A percentile compares a stretch with the other conserved stretches of the same genome.
phyloP scores from a whole-genome alignment of 2,888 invertebrate genomes.

The Melinopterus prodromus region DNA sequence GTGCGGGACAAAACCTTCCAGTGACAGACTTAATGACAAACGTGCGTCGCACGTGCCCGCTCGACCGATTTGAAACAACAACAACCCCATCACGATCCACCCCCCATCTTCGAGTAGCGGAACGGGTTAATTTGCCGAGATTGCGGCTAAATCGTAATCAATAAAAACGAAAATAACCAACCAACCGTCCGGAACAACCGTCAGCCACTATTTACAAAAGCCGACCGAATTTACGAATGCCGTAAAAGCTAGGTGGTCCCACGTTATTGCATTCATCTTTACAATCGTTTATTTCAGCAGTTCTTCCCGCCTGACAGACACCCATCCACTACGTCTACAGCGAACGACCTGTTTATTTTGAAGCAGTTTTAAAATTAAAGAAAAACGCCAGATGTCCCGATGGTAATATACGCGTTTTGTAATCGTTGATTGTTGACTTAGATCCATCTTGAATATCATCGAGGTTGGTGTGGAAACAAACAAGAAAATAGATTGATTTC shows the following conservation, averaged over 20 bases:
- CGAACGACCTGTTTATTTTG: not conserved
- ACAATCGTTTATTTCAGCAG: not conserved
- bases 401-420: not conserved
- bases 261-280: not conserved
- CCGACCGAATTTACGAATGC: not conserved
- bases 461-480: not conserved
- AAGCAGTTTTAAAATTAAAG: not conserved
- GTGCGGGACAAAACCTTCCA: not conserved
- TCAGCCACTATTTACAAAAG: not conserved
- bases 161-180: not conserved
- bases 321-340: not conserved
- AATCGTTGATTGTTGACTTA: not conserved
- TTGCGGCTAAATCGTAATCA: not conserved
- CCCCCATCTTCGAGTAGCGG: not conserved
- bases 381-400: not conserved
- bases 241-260: not conserved
- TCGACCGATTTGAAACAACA: not conserved
- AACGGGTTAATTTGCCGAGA: not conserved
- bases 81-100: not conserved
- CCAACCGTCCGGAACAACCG: not conserved
- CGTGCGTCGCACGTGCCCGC: not conserved
- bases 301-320: not conserved
- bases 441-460: not conserved
- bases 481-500: constrained; percentile 11
- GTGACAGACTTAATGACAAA: not conserved